A percentile compares a stretch with the other conserved stretches of the same genome.
Conservation (phyloP, 2,888 invertebrate species). For the Sphaerophoria taeniata region DNA sequence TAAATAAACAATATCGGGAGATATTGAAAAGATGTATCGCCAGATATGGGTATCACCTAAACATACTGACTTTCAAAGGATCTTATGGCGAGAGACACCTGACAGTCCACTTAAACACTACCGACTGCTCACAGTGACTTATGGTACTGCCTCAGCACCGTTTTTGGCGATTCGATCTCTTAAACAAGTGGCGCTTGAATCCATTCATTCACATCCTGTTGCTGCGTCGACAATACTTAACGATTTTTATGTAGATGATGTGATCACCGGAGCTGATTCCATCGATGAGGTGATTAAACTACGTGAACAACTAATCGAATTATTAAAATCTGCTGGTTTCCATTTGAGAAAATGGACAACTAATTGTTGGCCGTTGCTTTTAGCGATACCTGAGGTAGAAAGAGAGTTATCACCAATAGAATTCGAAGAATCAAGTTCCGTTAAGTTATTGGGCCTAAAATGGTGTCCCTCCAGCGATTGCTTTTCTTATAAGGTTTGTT, state of each 20-base stretch:
- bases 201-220: slow-evolving; percentile 48
- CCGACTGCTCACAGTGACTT: neutral
- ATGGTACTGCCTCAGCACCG: slow-evolving; percentile 56
- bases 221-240: no score
- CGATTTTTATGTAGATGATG: no score
- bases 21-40: no score
- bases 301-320: neutral
- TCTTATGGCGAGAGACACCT: slow-evolving; percentile 48
- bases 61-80: slow-evolving; percentile 9
- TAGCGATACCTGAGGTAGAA: slow-evolving; percentile 1
- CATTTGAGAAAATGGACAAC: no score
- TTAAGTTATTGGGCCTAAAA: slow-evolving; percentile 59
- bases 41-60: no score
- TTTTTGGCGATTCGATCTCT: slow-evolving; percentile 61
- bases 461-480: slow-evolving; percentile 19
- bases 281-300: neutral
- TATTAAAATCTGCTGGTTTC: neutral
- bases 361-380: slow-evolving; percentile 16
- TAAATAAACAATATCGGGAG: no score
- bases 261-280: neutral
- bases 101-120: slow-evolving; percentile 42
- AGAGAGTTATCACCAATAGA: slow-evolving; percentile 4
- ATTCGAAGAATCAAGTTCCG: slow-evolving; percentile 15
- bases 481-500: slow-evolving; percentile 1
- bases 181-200: slow-evolving; percentile 65